Conservation (phyloP, 2,888 invertebrate species). For the Catocala sponsa region DNA sequence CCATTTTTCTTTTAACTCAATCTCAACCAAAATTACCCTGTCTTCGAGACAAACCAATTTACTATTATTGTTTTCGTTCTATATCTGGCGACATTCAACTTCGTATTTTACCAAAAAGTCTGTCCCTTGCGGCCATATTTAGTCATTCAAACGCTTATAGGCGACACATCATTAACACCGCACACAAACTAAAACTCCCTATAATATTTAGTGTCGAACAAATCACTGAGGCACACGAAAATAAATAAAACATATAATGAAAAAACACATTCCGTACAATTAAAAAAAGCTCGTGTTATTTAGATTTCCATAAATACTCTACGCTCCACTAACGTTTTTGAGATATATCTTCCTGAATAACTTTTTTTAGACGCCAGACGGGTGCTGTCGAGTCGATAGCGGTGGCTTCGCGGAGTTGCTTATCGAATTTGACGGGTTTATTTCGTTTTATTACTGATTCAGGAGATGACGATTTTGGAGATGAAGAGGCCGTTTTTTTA, state of each 20-base stretch:
- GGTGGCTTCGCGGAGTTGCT: not conserved
- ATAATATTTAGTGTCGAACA: constrained; percentile 77
- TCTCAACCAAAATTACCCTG: not conserved
- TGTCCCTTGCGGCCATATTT: constrained; percentile 59
- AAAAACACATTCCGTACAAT: constrained; percentile 81
- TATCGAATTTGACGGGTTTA: not conserved
- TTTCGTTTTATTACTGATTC: not conserved
- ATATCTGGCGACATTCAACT: constrained; percentile 36
- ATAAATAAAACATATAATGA: constrained; percentile 80
- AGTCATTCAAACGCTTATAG: constrained; percentile 49
- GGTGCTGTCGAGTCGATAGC: constrained; percentile 23
- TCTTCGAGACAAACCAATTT: constrained; percentile 19
- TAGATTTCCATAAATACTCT: constrained; percentile 87
- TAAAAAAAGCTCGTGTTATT: constrained; percentile 83
- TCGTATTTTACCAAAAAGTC: constrained; percentile 51
- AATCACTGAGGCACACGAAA: constrained; percentile 79
- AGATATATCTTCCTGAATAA: constrained; percentile 82
- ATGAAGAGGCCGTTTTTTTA: too few relatives aligned
- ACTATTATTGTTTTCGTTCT: constrained; percentile 34
- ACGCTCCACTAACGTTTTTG: constrained; percentile 73
- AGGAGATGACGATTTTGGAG: not conserved
- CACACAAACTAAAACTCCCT: constrained; percentile 52
- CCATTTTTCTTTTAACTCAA: not conserved
- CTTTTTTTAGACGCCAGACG: constrained; percentile 58
- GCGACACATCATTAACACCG: constrained; percentile 72